phyloP scores from a whole-genome alignment of 2,113 vertebrate species.

The Pyxicephalus adspersus region DNA sequence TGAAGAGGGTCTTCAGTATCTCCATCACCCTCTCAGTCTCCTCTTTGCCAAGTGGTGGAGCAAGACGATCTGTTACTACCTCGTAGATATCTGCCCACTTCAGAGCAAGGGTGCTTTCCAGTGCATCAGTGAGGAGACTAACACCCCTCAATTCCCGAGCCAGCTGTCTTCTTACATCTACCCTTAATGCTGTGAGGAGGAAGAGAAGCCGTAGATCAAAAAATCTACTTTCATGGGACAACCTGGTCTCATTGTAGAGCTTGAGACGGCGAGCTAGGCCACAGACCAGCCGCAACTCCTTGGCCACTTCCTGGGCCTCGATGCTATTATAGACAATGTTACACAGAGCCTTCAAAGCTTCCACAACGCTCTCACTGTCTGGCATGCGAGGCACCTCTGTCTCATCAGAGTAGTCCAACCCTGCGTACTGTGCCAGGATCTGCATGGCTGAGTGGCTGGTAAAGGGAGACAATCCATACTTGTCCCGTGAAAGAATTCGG shows the following conservation, averaged over 20 bases:
- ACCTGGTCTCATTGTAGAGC: slow-evolving; percentile 57
- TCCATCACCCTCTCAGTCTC: slow-evolving; percentile 68
- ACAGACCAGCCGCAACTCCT: slow-evolving; percentile 64
- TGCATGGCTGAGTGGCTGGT: slow-evolving; percentile 33
- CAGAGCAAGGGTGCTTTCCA: slow-evolving; percentile 69
- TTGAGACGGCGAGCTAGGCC: slow-evolving; percentile 68
- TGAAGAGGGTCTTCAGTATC: slow-evolving; percentile 77
- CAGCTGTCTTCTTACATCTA: slow-evolving; percentile 73
- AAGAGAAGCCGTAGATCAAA: slow-evolving; percentile 79
- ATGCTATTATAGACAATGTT: slow-evolving; percentile 58
- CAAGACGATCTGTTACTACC: slow-evolving; percentile 58
- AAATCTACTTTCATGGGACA: slow-evolving; percentile 69
- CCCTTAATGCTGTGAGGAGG: slow-evolving; percentile 73
- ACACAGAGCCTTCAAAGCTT: slow-evolving; percentile 58
- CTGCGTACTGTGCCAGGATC: slow-evolving; percentile 45
- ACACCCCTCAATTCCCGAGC: slow-evolving; percentile 66
- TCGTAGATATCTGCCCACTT: slow-evolving; percentile 71
- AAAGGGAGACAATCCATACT: slow-evolving; percentile 51
- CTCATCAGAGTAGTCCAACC: slow-evolving; percentile 57
- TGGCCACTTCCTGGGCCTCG: slow-evolving; percentile 49
- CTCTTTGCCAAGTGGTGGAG: slow-evolving; percentile 64
- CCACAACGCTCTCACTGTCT: slow-evolving; percentile 48
- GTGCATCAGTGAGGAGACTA: slow-evolving; percentile 67
- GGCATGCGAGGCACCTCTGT: slow-evolving; percentile 62
- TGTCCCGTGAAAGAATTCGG: slow-evolving; percentile 55